Conservation (phyloP, 2,888 invertebrate species). For the Nephrotoma flavescens region DNA sequence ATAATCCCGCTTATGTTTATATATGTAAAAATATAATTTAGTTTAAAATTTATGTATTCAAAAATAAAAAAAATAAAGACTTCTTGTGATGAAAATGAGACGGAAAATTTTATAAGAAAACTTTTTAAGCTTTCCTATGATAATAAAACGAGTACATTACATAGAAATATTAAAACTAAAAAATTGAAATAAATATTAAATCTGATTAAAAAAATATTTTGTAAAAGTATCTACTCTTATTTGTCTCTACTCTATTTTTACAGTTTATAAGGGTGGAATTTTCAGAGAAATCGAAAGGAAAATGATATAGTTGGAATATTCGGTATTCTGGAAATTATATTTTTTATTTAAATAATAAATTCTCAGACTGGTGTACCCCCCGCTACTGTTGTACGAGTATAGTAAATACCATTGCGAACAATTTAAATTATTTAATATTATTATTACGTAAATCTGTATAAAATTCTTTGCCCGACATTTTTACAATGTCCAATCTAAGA, state of each 20-base stretch:
- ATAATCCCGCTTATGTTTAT: background rate
- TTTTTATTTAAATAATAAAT: background rate
- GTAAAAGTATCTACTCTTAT: too few relatives aligned
- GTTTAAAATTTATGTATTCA: background rate
- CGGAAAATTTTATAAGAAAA: background rate
- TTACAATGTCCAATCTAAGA: background rate
- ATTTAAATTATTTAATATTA: background rate
- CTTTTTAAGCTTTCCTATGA: background rate
- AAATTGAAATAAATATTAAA: background rate
- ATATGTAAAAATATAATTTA: background rate
- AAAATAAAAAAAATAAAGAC: background rate
- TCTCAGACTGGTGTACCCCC: background rate
- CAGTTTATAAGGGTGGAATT: background rate
- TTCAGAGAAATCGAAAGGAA: background rate
- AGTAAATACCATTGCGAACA: background rate
- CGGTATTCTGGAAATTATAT: background rate
- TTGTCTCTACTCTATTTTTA: too few relatives aligned
- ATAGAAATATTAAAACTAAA: background rate
- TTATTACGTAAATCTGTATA: background rate
- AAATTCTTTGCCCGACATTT: background rate
- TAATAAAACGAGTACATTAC: background rate
- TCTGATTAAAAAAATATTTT: background rate
- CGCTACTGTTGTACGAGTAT: background rate
- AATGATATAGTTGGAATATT: background rate
- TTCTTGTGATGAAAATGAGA: background rate